Conservation (phyloP, 2,113 vertebrate genomes). For the Cinclus cinclus region DNA sequence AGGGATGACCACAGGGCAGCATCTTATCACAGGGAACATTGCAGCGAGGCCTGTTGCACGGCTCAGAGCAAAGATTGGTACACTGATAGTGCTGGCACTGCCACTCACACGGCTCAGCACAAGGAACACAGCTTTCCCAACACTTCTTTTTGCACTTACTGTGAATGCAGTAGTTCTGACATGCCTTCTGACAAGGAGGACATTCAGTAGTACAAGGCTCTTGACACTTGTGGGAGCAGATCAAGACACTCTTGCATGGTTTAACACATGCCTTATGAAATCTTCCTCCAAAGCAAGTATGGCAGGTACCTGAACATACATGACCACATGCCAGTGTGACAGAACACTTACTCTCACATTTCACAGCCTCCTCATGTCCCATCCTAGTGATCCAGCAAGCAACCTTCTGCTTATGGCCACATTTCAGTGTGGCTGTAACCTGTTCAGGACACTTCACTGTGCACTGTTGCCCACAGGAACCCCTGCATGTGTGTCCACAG, state of each 20-base stretch:
- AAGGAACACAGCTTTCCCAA: conserved; percentile 82
- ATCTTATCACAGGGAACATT: conserved; percentile 75
- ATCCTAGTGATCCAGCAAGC: conserved; percentile 62
- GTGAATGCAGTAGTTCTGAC: conserved; percentile 88
- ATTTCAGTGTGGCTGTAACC: conserved; percentile 74
- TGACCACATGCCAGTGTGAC: conserved; percentile 83
- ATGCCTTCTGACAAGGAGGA: conserved; percentile 79
- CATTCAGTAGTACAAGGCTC: conserved; percentile 83
- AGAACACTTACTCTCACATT: conserved; percentile 74
- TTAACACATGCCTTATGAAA: conserved; percentile 79
- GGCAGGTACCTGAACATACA: conserved; percentile 81
- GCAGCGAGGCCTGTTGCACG: conserved; percentile 87
- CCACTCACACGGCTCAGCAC: conserved; percentile 87
- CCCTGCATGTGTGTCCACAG: conserved; percentile 83
- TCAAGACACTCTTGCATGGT: conserved; percentile 76
- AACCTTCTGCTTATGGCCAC: conserved; percentile 80
- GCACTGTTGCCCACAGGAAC: conserved; percentile 79
- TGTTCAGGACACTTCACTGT: conserved; percentile 61
- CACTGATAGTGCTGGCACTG: conserved; percentile 85
- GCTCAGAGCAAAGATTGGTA: conserved; percentile 86
- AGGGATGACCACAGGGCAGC: conserved; percentile 84
- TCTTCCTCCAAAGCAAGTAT: conserved; percentile 82
- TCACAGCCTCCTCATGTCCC: not conserved
- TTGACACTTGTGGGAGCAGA: conserved; percentile 88
- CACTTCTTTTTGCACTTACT: conserved; percentile 85